Base-by-base conservation (phyloP, 1,140 invertebrate species). In the Drosophila nikananu region DNA sequence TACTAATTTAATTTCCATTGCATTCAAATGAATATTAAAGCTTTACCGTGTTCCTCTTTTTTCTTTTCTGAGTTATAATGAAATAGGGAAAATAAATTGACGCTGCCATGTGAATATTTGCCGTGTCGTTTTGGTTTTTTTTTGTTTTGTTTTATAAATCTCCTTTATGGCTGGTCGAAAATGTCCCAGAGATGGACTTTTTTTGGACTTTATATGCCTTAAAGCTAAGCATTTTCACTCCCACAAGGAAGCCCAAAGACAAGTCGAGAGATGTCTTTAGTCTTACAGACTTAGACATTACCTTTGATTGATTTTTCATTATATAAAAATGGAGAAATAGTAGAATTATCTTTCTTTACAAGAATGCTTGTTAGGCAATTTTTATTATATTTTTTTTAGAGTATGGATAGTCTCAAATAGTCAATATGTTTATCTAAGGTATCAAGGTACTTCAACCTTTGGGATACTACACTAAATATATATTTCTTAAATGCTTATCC, bases 1-100 rank as follows among this genome's bases (percentile, higher is more conserved):
- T 65, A 76, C 60, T 77, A 76, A 77, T 77, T 77, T 76, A 66
- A 76, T 75, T 77, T 77, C 57, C 52, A 76, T 65, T 76, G 71
- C 32, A 60, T 66, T 76, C 60, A 59, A 39, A 48, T 57, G 67
- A 27, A 75, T 51, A 39, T 61, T 72, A 61, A 61, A 73, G 65
- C 35, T 23, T 46, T 54, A 60, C 58, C 72, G 42, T 21, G 59
- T 17, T 8, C 3, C 42, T 63, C 37, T 67, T 68, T 23, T 30
- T 25, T 13, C 2, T 23, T 13, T 13, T n/a, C 35, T 30, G 23
- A 21, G 6, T 6, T 15, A 13, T 49, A 42, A 54, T 41, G n/a
- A 54, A 76, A 58, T 74, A 15, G 51, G 17, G 17, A 42, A 64
- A 37, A 67, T 52, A 68, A 67, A 67, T 59, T 23, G 44, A 12